Conservation (phyloP, 2,113 vertebrate genomes). For the Hymenochirus boettgeri region DNA sequence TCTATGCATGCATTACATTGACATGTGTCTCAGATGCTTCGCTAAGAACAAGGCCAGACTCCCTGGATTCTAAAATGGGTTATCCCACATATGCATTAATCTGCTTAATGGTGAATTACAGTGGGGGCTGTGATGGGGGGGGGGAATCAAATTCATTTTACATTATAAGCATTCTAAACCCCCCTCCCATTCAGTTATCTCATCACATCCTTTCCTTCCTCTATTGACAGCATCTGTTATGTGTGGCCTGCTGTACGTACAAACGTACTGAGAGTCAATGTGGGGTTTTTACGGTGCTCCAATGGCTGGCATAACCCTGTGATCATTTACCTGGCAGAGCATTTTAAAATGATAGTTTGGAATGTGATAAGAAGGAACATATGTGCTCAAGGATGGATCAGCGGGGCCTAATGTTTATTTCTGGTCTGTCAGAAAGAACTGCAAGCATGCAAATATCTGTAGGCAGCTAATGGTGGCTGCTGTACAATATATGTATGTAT, state of each 20-base stretch:
- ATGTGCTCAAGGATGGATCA: background rate
- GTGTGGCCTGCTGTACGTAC: background rate
- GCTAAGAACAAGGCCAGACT: slow-evolving; percentile 4
- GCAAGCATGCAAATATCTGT: background rate
- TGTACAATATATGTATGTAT: too few relatives aligned
- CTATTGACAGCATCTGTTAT: background rate
- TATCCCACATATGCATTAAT: background rate
- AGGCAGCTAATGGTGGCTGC: background rate
- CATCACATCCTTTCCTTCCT: background rate
- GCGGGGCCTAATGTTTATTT: background rate
- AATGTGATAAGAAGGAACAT: background rate
- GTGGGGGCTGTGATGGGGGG: background rate
- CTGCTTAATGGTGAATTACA: background rate
- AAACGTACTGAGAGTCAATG: background rate
- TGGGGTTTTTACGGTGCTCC: background rate
- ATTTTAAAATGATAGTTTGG: background rate
- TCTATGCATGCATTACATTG: background rate
- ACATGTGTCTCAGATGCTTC: background rate
- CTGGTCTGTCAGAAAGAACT: background rate
- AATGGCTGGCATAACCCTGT: background rate
- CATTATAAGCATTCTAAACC: background rate
- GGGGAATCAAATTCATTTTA: background rate
- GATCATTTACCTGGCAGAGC: background rate
- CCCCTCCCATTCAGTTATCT: background rate
- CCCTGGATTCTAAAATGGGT: slow-evolving; percentile 1